phyloP scores from a whole-genome alignment of 1,140 invertebrate species.

The Neotoxoptera formosana region DNA sequence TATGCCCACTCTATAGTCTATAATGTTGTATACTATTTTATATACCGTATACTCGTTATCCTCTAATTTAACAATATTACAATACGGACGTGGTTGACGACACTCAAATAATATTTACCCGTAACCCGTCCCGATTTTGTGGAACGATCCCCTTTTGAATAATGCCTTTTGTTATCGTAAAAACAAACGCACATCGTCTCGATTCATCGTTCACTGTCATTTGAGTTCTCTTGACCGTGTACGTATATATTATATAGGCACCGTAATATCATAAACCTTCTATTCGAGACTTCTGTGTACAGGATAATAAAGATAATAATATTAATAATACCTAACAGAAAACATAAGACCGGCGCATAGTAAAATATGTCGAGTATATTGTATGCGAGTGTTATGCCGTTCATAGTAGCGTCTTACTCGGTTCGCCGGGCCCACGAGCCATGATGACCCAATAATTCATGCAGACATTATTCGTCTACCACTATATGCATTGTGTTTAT shows the following conservation, averaged over 20 bases:
- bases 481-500: not conserved
- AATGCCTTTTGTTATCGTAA: not conserved
- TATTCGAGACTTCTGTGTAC: not conserved
- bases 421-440: not conserved
- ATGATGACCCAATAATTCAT: not conserved
- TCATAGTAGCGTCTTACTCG: not conserved
- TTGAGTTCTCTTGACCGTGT: not conserved
- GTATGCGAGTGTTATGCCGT: not conserved
- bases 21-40: not conserved
- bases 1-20: not conserved
- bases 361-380: not conserved
- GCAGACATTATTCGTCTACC: not conserved
- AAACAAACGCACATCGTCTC: not conserved
- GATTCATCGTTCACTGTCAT: constrained; percentile 16
- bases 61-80: not conserved
- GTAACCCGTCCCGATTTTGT: not conserved
- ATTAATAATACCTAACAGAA: not conserved
- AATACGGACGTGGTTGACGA: not conserved
- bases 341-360: not conserved
- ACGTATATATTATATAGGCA: not conserved
- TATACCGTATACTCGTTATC: not conserved
- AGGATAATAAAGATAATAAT: not conserved
- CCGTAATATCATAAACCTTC: not conserved
- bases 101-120: constrained; percentile 2
- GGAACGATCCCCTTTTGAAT: not conserved